phyloP scores from a whole-genome alignment of 2,888 invertebrate genomes.

The Leptinotarsa peninsularis region DNA sequence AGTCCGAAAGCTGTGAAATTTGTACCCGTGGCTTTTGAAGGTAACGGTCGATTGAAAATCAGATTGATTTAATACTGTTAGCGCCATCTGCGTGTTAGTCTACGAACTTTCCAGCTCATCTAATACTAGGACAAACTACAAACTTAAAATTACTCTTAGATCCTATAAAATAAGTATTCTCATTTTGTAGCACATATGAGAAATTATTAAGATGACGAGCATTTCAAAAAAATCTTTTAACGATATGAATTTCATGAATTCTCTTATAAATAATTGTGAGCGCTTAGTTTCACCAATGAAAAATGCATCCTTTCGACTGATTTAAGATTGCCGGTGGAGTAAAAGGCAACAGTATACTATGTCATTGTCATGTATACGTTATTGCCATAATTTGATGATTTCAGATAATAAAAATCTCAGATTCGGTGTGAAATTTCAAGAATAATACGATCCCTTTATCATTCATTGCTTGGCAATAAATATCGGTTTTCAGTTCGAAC shows the following conservation, averaged over 20 bases:
- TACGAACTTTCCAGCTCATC: too few relatives aligned
- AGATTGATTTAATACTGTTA: too few relatives aligned
- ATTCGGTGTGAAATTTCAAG: slow-evolving; percentile 26
- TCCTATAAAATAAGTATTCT: too few relatives aligned
- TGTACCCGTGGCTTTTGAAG: too few relatives aligned
- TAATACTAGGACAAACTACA: too few relatives aligned
- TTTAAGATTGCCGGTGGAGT: not conserved
- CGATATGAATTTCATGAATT: too few relatives aligned
- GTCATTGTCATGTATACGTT: slow-evolving; percentile 38
- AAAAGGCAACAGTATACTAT: slow-evolving; percentile 28
- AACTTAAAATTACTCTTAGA: too few relatives aligned
- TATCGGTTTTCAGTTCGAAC: slow-evolving; percentile 22
- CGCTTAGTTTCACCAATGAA: not conserved
- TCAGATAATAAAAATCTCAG: slow-evolving; percentile 31
- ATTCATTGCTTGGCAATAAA: slow-evolving; percentile 21
- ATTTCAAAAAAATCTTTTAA: not conserved
- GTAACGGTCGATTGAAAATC: too few relatives aligned
- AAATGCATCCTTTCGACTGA: not conserved
- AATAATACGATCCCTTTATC: slow-evolving; percentile 23
- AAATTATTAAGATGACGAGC: too few relatives aligned
- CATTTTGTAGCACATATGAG: too few relatives aligned
- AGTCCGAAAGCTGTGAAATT: too few relatives aligned
- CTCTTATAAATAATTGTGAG: not conserved
- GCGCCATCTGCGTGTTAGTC: too few relatives aligned
- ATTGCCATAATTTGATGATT: slow-evolving; percentile 39